Evolutionary conservation across 2,113 vertebrate species (phyloP).

Genomic region (Cheilinus undulatus): DNA sequence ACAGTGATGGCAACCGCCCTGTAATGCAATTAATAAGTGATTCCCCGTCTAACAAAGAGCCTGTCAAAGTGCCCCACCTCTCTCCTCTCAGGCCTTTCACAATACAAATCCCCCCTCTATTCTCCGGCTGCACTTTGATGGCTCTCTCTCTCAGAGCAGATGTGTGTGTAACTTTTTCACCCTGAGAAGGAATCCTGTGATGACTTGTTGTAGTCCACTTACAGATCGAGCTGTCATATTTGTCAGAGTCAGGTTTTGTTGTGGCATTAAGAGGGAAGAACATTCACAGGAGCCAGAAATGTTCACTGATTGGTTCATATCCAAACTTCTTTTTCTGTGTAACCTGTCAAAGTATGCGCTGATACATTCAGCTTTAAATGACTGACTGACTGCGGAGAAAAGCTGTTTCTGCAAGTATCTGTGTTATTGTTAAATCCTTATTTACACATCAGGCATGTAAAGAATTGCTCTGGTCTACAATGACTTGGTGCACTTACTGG

Average conservation of each 20-base stretch:
- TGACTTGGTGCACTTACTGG: neutral
- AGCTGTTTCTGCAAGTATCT: neutral
- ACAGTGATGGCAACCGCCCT: conserved; percentile 75
- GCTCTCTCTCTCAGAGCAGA: conserved; percentile 68
- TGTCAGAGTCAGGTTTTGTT: conserved; percentile 49
- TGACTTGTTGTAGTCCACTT: conserved; percentile 81
- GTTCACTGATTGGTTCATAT: conserved; percentile 2
- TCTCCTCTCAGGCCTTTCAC: conserved; percentile 77
- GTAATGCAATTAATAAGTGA: conserved; percentile 81
- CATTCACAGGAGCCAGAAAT: conserved; percentile 10
- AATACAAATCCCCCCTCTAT: conserved; percentile 74
- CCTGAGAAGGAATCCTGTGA: conserved; percentile 78
- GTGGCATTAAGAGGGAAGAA: conserved; percentile 29
- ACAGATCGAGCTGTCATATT: conserved; percentile 48
- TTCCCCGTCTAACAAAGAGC: conserved; percentile 80
- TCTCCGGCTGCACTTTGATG: conserved; percentile 44
- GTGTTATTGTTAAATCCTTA: neutral
- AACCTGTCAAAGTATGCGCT: conserved; percentile 21
- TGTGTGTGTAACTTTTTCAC: conserved; percentile 80
- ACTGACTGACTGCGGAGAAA: neutral
- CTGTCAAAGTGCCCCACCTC: conserved; percentile 77
- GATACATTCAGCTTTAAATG: neutral
- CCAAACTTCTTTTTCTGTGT: conserved; percentile 1
- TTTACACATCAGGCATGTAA: neutral
- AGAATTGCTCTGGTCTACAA: neutral